Evolutionary conservation across 64 coral and sea anemone genomes (phyloP).

Genomic region (Montipora sp.): DNA sequence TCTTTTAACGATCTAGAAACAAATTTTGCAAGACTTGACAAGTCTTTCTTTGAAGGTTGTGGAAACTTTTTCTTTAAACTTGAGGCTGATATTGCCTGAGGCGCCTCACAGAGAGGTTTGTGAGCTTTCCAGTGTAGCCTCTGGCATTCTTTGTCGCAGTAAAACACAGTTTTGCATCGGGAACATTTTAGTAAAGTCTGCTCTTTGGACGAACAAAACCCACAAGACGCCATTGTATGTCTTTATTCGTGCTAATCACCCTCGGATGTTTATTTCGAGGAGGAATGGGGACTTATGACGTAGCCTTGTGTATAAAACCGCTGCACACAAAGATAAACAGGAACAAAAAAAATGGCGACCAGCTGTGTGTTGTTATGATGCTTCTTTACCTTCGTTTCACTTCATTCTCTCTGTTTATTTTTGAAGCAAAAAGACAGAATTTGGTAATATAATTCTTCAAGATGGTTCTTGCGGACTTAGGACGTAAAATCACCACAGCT

Average conservation of each 20-base stretch:
- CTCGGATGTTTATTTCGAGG: neutral
- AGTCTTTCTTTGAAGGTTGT: slow-evolving; percentile 54
- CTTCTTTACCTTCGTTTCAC: slow-evolving; percentile 21
- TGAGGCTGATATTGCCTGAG: neutral
- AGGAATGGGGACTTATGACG: slow-evolving; percentile 80
- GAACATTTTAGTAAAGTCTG: slow-evolving; percentile 69
- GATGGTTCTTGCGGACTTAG: slow-evolving; percentile 99
- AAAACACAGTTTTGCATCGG: slow-evolving; percentile 68
- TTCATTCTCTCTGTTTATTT: neutral
- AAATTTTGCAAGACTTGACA: slow-evolving; percentile 68
- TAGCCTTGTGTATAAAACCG: slow-evolving; percentile 70
- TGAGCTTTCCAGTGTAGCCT: slow-evolving; percentile 87
- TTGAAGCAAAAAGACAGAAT: neutral
- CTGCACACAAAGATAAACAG: slow-evolving; percentile 49
- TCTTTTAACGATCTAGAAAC: slow-evolving; percentile 49
- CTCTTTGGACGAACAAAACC: slow-evolving; percentile 56
- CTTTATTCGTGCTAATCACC: neutral
- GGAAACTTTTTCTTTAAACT: slow-evolving; percentile 3
- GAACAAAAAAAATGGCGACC: slow-evolving; percentile 69
- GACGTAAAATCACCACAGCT: slow-evolving; percentile 95
- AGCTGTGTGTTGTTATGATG: neutral
- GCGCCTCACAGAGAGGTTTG: slow-evolving; percentile 45
- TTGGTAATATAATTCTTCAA: slow-evolving; percentile 42
- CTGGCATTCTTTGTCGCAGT: slow-evolving; percentile 84
- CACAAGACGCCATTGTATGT: slow-evolving; percentile 58